Evolutionary conservation across 2,888 invertebrate genomes (phyloP), one percentile per base, ranked within the genome.

Genomic region (Philaethria dido): DNA sequence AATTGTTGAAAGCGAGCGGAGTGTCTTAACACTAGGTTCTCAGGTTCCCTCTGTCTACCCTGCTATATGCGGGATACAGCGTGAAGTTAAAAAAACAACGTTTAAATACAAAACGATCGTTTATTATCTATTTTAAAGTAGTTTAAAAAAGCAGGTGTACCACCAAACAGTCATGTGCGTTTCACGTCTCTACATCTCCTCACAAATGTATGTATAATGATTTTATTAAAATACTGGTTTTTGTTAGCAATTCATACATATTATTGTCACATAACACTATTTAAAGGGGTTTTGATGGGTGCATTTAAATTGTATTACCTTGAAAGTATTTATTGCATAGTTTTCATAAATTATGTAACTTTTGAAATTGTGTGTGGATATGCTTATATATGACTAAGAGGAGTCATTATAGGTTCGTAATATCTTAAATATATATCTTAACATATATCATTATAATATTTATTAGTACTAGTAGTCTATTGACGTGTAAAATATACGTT

Each of bases 61-160:
- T n/a, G n/a, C n/a, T n/a, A n/a, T n/a, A n/a, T n/a, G n/a, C n/a
- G n/a, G n/a, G n/a, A n/a, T n/a, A n/a, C n/a, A n/a, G n/a, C n/a
- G n/a, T n/a, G n/a, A n/a, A n/a, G n/a, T n/a, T n/a, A n/a, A n/a
- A n/a, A n/a, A n/a, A n/a, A n/a, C n/a, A n/a, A n/a, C n/a, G n/a
- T 16, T 50, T 50, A 29, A 50, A 50, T n/a, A 50, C 50, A 25
- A 33, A 55, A 39, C 5, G 9, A 22, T 39, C 22, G 36, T 39
- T 55, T 4, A 9, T 39, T 9, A 39, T 9, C 16, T 50, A 22
- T 14, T 48, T 48, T 36, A 13, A 55, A 39, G 36, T 55, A 57
- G 16, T 42, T 39, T n/a, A 4, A 42, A 42, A 4, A 42, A 22
- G 22, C 57, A 57, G 42, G 57, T 57, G 57, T 25, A 57, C n/a